Conservation (phyloP, 2,113 vertebrate genomes). For the Erythrocercus mccallii region DNA sequence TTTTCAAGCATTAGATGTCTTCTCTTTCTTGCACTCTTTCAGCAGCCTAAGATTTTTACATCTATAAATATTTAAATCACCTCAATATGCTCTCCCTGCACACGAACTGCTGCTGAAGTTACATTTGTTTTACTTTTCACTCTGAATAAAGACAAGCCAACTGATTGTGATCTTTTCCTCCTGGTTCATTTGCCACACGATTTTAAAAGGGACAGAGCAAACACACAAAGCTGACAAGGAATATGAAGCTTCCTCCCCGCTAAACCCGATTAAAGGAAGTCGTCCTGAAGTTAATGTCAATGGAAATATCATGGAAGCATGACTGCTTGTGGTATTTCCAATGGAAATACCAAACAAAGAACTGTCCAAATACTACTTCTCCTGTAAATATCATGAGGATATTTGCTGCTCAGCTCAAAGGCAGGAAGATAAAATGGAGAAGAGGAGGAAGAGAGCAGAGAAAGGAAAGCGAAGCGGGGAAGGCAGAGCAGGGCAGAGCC, state of each 20-base stretch:
- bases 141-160: constrained; percentile 35
- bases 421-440: constrained; percentile 6
- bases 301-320: constrained; percentile 61
- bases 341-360: constrained; percentile 61
- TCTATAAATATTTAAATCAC: neutral
- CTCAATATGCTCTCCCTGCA: neutral
- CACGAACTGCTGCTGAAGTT: neutral
- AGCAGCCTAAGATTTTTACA: neutral
- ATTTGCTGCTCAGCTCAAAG: constrained; percentile 38
- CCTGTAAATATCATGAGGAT: constrained; percentile 62
- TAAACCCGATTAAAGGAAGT: constrained; percentile 45
- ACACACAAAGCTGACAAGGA: constrained; percentile 3
- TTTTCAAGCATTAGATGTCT: neutral
- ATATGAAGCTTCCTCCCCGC: neutral
- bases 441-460: neutral
- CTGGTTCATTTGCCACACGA: neutral
- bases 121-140: neutral
- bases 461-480: neutral
- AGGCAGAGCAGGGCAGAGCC: neutral
- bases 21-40: neutral
- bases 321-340: constrained; percentile 59
- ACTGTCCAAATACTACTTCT: constrained; percentile 31
- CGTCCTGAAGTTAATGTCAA: constrained; percentile 47
- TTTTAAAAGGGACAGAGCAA: neutral
- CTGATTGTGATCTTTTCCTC: neutral